Conservation (phyloP, 2,113 vertebrate genomes). For the Phainopepla nitens region DNA sequence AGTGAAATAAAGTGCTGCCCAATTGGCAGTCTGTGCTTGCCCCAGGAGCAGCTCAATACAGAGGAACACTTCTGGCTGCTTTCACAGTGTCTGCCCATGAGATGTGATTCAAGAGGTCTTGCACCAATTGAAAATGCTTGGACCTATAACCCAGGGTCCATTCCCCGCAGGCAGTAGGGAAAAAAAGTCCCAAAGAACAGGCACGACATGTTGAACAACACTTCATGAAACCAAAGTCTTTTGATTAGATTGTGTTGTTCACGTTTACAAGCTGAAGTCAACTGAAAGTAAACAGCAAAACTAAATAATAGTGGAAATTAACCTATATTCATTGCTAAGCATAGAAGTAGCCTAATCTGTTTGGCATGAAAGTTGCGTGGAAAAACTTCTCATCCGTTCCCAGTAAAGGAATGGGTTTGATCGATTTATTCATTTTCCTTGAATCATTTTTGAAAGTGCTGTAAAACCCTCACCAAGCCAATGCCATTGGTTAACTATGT, state of each 20-base stretch:
- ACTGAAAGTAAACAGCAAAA: background rate
- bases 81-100: accelerated
- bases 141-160: background rate
- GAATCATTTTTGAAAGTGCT: background rate
- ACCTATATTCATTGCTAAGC: background rate
- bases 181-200: background rate
- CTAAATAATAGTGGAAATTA: background rate
- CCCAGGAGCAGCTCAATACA: background rate
- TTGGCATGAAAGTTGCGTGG: background rate
- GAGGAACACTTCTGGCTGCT: background rate
- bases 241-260: background rate
- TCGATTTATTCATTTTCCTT: background rate
- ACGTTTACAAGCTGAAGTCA: background rate
- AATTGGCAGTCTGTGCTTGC: background rate
- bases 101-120: background rate
- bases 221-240: background rate
- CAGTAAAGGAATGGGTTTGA: background rate
- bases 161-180: background rate
- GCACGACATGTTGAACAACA: background rate
- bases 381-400: background rate
- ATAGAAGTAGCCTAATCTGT: background rate
- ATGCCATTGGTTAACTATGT: background rate
- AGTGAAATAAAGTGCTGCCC: background rate
- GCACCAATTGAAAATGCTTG: background rate
- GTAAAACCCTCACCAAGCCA: constrained; percentile 5